Conservation (phyloP, 2,888 invertebrate genomes). For the Chouioia cunea region DNA sequence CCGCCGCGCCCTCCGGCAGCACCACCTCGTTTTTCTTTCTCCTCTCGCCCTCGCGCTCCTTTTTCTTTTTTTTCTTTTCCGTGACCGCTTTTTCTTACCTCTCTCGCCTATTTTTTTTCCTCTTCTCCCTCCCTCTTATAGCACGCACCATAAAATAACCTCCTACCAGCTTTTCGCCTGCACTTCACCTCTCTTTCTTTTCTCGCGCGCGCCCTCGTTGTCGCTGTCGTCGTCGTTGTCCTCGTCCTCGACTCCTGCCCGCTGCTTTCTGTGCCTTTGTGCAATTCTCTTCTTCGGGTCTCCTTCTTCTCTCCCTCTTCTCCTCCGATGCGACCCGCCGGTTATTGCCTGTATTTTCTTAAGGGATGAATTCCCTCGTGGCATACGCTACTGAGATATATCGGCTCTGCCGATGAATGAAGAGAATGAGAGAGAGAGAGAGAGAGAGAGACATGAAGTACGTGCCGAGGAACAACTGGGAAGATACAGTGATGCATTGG, state of each 20-base stretch:
- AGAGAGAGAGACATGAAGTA: no score
- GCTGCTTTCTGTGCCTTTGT: constrained; percentile 42
- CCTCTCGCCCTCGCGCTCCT: constrained; percentile 32
- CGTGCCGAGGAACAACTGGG: neutral
- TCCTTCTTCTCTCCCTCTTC: constrained; percentile 28
- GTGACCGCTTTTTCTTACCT: constrained; percentile 47
- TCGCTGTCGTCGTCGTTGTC: neutral
- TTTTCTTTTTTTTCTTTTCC: constrained; percentile 39
- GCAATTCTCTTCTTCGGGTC: constrained; percentile 35
- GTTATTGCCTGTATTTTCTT: constrained; percentile 67
- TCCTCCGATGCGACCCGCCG: constrained; percentile 58
- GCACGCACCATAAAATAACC: constrained; percentile 40
- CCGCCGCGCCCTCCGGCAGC: constrained; percentile 26
- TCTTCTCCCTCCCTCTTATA: constrained; percentile 34
- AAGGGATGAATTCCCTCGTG: constrained; percentile 56
- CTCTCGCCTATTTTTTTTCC: constrained; percentile 25
- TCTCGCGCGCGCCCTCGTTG: neutral
- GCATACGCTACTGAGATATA: constrained; percentile 32
- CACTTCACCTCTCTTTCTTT: constrained; percentile 19
- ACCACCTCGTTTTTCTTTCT: constrained; percentile 48
- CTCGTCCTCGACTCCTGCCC: neutral
- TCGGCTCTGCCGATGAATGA: neutral
- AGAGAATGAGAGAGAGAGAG: neutral
- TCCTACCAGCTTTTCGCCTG: constrained; percentile 3
- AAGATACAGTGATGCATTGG: neutral